phyloP scores from a whole-genome alignment of 1,140 invertebrate genomes.

The Nylanderia fulva region DNA sequence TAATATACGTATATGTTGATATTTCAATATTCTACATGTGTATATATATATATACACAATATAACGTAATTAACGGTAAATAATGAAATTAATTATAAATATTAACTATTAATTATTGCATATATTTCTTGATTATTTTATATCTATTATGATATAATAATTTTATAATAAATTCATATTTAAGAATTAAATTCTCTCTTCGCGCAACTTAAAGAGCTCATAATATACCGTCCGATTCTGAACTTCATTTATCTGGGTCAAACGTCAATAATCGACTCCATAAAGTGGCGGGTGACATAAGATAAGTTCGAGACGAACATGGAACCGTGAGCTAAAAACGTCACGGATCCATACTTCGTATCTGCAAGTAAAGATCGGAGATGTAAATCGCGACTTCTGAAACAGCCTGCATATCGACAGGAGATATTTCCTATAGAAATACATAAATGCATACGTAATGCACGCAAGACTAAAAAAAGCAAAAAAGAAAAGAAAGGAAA shows the following conservation, averaged over 20 bases:
- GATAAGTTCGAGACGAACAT: not conserved
- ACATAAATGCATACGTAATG: not conserved
- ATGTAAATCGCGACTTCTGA: conserved; percentile 8
- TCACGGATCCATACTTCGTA: not conserved
- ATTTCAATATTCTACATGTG: too few species aligned
- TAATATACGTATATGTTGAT: too few species aligned
- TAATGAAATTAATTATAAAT: too few species aligned
- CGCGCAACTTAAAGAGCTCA: conserved; percentile 15
- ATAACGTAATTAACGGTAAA: too few species aligned
- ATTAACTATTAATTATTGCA: too few species aligned
- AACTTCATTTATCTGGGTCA: not conserved
- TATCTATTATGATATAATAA: not conserved
- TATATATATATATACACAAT: too few species aligned
- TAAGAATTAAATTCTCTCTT: not conserved
- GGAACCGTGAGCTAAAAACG: not conserved
- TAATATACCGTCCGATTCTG: conserved; percentile 27
- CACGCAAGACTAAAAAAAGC: not conserved
- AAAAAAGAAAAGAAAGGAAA: conserved; percentile 3
- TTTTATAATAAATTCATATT: not conserved
- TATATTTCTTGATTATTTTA: not conserved
- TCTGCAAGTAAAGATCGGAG: not conserved
- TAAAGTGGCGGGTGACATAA: not conserved
- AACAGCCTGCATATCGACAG: not conserved
- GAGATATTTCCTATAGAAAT: not conserved
- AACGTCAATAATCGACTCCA: not conserved